Evolutionary conservation across 2,888 invertebrate species (phyloP), one percentile per base, ranked within the genome.

Genomic region (Limenitis camilla): DNA sequence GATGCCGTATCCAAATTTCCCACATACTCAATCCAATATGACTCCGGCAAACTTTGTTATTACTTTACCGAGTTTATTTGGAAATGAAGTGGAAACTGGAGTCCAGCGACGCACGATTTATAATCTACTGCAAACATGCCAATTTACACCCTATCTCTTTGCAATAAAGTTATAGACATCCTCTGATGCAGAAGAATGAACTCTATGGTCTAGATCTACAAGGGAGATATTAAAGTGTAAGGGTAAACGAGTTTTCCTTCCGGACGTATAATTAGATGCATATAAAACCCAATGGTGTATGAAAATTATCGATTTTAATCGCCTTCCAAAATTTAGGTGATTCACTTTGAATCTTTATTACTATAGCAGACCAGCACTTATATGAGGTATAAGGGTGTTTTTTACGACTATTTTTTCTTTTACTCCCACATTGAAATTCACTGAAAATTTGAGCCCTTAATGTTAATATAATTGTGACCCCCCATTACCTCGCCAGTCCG

Each of bases 41-140:
- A 74, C 78, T 74, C 69, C 59, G 49, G 65, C 61, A 67, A 81
- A 81, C 78, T 81, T 80, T 75, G 72, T 77, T 81, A 81, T 81
- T 76, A 78, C 81, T 79, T 78, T 60, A 69, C 60, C 68, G 72
- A 81, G 75, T 81, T 81, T 80, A 80, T 79, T 81, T 77, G 73
- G 73, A 74, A 80, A 79, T 81, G 78, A 81, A 78, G 76, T 74
- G 78, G 69, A 73, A 78, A 75, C 76, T 68, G 72, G 71, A 71
- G 76, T 74, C 77, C 78, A 73, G 67, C 66, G 60, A 74, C 71
- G 69, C 65, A 70, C 71, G 65, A 78, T 77, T 79, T 77, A 78
- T 74, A 68, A 67, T 70, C 64, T 61, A 65, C 63, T 52, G 54
- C 52, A 40, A 57, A 58, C 58, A 62, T 52, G 44, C 60, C 29